A percentile compares a stretch with the other conserved stretches of the same genome.
Evolutionary conservation across 2,113 vertebrate species (phyloP).

Genomic region (Hypocryptadius cinnamomeus): DNA sequence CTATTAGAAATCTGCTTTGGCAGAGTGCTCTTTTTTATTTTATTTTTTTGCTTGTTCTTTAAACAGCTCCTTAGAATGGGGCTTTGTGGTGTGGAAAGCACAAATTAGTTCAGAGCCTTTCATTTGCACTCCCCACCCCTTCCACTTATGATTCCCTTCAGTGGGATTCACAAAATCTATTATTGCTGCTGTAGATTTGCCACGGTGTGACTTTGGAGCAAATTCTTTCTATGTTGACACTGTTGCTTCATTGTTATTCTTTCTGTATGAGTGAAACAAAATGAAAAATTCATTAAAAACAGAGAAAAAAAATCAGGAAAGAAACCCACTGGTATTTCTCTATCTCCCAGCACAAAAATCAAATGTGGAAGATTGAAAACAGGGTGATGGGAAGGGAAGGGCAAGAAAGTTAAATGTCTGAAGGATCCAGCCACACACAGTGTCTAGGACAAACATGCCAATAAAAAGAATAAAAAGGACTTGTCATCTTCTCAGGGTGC

Average conservation of each 20-base stretch:
- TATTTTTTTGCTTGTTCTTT: not conserved
- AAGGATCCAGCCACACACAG: not conserved
- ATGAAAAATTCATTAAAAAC: conserved; percentile 62
- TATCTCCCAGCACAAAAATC: not conserved
- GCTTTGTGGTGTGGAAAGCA: not conserved
- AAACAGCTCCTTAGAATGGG: not conserved
- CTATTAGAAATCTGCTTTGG: not conserved
- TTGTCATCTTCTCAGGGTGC: not conserved
- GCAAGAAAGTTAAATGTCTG: not conserved
- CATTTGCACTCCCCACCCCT: not conserved
- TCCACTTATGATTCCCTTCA: not conserved
- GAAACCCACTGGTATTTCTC: not conserved
- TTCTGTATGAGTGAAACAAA: conserved; percentile 2
- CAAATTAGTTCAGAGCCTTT: not conserved
- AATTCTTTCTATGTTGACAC: conserved; percentile 24
- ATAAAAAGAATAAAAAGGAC: not conserved
- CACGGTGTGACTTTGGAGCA: not conserved
- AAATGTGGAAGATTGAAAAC: not conserved
- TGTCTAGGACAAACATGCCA: not conserved
- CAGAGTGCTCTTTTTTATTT: not conserved
- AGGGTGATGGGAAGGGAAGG: not conserved
- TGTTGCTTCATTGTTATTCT: conserved; percentile 53
- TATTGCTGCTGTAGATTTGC: not conserved
- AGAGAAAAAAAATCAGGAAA: not conserved
- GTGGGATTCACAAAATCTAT: conserved; percentile 1